Percentiles rank a stretch among this genome's conserved stretches.
Evolutionary conservation across 2,797 vertebrate species (phyloP).

Genomic region (Sebastes itinus): DNA sequence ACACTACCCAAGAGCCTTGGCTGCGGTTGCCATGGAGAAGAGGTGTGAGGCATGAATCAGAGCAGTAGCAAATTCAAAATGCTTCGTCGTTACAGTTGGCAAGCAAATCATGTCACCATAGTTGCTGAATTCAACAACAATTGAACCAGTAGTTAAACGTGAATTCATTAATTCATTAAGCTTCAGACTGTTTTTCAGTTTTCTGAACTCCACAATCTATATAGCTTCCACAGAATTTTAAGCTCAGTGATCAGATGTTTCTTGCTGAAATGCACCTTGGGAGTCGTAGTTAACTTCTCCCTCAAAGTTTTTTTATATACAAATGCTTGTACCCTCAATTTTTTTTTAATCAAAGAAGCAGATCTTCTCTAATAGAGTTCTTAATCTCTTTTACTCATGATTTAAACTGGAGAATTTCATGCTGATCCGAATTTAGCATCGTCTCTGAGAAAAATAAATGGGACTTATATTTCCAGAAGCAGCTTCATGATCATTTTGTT

Average conservation of each 20-base stretch:
- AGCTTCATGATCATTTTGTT: not conserved
- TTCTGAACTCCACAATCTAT: too few relatives aligned
- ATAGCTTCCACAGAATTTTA: not conserved
- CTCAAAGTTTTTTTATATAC: not conserved
- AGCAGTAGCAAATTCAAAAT: not conserved
- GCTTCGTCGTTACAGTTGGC: not conserved
- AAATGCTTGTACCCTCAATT: not conserved
- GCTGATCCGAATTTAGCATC: not conserved
- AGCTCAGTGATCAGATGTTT: not conserved
- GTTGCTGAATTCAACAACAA: not conserved
- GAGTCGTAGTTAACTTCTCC: not conserved
- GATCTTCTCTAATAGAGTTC: not conserved
- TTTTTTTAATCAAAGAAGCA: not conserved
- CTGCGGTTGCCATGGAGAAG: not conserved
- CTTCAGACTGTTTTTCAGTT: not conserved
- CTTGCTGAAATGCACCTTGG: not conserved
- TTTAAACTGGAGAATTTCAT: not conserved
- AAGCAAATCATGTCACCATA: not conserved
- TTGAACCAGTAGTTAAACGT: not conserved
- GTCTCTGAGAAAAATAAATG: not conserved
- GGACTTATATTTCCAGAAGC: not conserved
- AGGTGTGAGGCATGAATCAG: not conserved
- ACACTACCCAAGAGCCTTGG: not conserved
- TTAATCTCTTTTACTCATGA: not conserved
- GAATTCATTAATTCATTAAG: not conserved